These are phyloP conservation scores for Cryptus armator DNA, from an alignment of 2,888 invertebrate species.

Conservation along the genomic window DNA sequence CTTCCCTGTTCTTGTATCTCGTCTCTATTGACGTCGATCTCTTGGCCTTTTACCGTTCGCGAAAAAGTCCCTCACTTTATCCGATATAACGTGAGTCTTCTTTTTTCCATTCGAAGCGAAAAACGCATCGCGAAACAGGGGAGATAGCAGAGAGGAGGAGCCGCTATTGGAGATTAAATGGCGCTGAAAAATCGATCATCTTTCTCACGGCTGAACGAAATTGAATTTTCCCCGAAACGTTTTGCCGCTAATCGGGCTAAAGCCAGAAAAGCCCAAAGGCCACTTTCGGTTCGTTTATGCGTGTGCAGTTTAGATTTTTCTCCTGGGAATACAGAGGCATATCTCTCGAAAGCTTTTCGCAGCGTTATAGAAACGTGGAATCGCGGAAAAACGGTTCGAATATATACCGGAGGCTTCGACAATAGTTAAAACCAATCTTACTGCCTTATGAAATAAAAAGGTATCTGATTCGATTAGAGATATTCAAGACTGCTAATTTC, in stretches of 20 bases:
- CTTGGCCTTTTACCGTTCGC: neutral
- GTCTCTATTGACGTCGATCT: neutral
- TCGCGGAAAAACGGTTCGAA: too few species aligned
- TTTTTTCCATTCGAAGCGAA: conserved; percentile 12
- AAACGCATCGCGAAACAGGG: neutral
- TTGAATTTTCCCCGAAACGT: conserved; percentile 36
- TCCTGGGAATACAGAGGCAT: neutral
- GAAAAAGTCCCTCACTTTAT: conserved; percentile 10
- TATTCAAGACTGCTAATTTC: neutral
- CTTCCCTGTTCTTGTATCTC: neutral
- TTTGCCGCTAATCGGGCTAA: conserved; percentile 36
- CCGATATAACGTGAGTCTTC: conserved; percentile 36
- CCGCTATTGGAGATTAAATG: conserved; percentile 21
- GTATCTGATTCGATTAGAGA: neutral
- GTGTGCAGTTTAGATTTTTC: neutral
- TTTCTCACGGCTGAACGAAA: conserved; percentile 25
- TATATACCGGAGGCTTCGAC: neutral
- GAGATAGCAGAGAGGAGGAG: neutral
- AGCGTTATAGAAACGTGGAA: too few species aligned
- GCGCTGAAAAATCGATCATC: conserved; percentile 19
- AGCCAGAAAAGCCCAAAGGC: neutral
- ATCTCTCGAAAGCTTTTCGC: too few species aligned
- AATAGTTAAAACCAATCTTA: neutral
- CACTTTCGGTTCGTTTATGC: neutral
- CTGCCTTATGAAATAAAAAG: neutral